Evolutionary conservation across 2,797 vertebrate species (phyloP).

Genomic region (Aulostomus chinensis): DNA sequence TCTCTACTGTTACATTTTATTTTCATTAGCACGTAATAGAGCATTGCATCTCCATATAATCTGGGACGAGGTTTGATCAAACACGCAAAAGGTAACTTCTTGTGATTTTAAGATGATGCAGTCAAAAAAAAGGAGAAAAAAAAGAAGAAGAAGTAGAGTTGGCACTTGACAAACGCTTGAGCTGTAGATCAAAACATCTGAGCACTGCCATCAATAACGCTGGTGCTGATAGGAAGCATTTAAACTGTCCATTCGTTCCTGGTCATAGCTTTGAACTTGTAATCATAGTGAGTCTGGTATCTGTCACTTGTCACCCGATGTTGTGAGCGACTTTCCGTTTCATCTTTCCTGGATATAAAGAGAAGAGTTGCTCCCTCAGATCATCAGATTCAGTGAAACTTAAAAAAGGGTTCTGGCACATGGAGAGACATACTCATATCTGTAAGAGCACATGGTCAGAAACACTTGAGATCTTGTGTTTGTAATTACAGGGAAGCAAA

Average conservation of each 20-base stretch:
- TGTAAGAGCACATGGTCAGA: too few species aligned
- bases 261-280: conserved; percentile 63
- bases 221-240: conserved; percentile 73
- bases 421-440: too few species aligned
- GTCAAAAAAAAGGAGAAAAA: too few species aligned
- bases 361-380: background rate
- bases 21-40: background rate
- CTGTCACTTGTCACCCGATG: conserved; percentile 60
- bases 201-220: conserved; percentile 59
- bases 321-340: conserved; percentile 21
- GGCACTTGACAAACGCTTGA: conserved; percentile 22
- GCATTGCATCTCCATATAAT: background rate
- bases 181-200: conserved; percentile 66
- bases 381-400: background rate
- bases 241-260: conserved; percentile 67
- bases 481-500: too few species aligned
- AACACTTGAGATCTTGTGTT: too few species aligned
- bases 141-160: conserved; percentile 8
- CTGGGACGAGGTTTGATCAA: background rate
- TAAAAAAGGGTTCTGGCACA: too few species aligned
- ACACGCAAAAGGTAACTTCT: conserved; percentile 1
- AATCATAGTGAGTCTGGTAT: conserved; percentile 68
- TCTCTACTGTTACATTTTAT: too few species aligned
- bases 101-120: conserved; percentile 8
- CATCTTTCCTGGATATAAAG: conserved; percentile 6